These are phyloP conservation scores for Catocala nupta DNA, from an alignment of 2,888 invertebrate genomes.

Conservation along the genomic window DNA sequence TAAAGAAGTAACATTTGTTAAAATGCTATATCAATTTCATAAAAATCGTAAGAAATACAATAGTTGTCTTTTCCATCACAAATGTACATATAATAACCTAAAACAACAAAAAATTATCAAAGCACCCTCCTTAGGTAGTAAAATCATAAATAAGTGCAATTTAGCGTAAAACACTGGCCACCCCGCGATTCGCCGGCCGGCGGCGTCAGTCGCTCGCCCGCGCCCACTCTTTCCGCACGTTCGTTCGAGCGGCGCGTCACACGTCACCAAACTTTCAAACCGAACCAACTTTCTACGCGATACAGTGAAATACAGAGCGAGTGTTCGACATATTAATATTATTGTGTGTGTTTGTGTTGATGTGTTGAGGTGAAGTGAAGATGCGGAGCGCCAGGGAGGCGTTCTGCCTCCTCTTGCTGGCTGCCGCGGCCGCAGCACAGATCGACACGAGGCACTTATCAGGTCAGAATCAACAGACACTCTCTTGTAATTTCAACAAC, in stretches of 20 bases:
- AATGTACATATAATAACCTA: not conserved
- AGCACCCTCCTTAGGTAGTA: conserved; percentile 8
- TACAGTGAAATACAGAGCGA: conserved; percentile 52
- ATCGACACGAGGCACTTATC: conserved; percentile 81
- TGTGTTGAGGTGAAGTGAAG: conserved; percentile 77
- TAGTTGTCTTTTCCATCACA: no score
- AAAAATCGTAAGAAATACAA: no score
- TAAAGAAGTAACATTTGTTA: no score
- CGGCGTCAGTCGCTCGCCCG: conserved; percentile 70
- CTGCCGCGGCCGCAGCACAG: conserved; percentile 73
- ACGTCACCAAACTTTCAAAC: conserved; percentile 81
- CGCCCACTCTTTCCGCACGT: conserved; percentile 54
- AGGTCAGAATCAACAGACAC: conserved; percentile 63
- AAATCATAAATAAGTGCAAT: conserved; percentile 27
- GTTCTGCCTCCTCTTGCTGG: conserved; percentile 78
- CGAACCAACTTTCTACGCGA: conserved; percentile 71
- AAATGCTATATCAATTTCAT: no score
- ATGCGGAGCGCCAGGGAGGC: conserved; percentile 84
- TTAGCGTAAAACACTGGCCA: conserved; percentile 29
- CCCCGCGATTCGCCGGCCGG: conserved; percentile 64
- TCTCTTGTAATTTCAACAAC: conserved; percentile 9
- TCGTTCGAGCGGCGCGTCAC: conserved; percentile 54
- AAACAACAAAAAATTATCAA: not conserved
- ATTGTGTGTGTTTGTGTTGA: conserved; percentile 75
- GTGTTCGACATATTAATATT: conserved; percentile 55